Base-by-base conservation (phyloP, 2,113 vertebrate genomes). In the Cinclus cinclus region DNA sequence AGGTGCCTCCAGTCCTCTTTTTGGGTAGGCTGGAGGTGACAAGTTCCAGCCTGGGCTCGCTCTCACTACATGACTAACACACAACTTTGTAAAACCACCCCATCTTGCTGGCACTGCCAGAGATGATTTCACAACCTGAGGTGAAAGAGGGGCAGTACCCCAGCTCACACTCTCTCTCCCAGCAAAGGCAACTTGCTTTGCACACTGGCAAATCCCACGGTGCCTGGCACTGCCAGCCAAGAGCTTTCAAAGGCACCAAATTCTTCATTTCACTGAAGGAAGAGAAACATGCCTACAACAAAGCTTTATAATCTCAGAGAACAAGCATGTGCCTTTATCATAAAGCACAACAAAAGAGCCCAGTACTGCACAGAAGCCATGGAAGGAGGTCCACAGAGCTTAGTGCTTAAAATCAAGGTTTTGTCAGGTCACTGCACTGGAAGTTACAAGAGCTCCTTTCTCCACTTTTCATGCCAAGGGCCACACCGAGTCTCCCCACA, bases 251-350 rank as follows among this genome's bases (percentile, higher is more conserved):
- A 83, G 31, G 53, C 67, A 83, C 1, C 37, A 50, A 78, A 71
- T 25, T 46, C 27, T 68, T 73, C 15, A 55, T 63, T 85, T 86
- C 22, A 58, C 11, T 21, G 30, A 64, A 93, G n/a, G 31, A 94
- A 67, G 37, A 68, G 37, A 50, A 94, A 73, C 58, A 42, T 0
- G 0, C 7, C 37, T 39, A 11, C 30, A 83, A 67, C 1, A 2
- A 83, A 69, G 20, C 20, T 53, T 13, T 75, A 33, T 19, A 46
- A 41, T 35, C 49, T 68, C 62, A 37, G 58, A 87, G 49, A 87
- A n/a, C 41, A 59, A 71, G 23, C 24, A n/a, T 4, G 15, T 39
- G 42, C 47, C 35, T 87, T 67, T 55, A 60, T 55, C 39, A 39
- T 17, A 53, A 68, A 55, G 30, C 31, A 44, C 21, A 52, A 46